phyloP scores from a whole-genome alignment of 2,797 vertebrate species.

The Cossypha polioptera region DNA sequence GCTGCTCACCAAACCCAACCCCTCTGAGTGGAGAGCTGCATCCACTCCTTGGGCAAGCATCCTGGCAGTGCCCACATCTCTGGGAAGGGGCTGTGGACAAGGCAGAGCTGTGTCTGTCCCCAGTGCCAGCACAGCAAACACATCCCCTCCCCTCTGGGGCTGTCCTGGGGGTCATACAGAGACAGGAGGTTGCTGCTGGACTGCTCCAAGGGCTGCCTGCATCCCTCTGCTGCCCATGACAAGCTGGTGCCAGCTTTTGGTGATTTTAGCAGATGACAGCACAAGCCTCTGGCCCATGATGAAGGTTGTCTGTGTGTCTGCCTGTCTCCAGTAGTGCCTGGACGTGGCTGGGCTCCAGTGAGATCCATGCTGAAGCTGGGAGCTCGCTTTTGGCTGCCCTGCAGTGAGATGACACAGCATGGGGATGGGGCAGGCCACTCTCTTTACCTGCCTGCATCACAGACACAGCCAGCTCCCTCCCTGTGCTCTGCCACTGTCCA shows the following conservation, averaged over 20 bases:
- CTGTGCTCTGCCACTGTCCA: not conserved
- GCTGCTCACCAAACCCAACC: not conserved
- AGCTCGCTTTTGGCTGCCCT: not conserved
- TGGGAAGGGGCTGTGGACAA: not conserved
- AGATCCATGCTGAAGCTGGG: not conserved
- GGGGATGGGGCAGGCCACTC: rapidly evolving
- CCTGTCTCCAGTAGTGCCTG: not conserved
- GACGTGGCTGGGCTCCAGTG: not conserved
- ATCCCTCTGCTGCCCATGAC: not conserved
- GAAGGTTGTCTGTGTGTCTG: not conserved
- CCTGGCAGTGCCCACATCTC: not conserved
- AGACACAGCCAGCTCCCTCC: not conserved
- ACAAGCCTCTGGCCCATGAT: not conserved
- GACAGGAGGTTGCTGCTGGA: not conserved
- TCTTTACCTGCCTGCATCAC: not conserved
- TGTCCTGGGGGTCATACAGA: not conserved
- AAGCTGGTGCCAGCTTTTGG: not conserved
- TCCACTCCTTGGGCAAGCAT: rapidly evolving
- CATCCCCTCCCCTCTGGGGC: rapidly evolving
- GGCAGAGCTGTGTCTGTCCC: not conserved
- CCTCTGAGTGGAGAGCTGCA: not conserved
- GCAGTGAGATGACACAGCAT: not conserved
- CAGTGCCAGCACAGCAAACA: rapidly evolving
- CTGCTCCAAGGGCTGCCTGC: not conserved
- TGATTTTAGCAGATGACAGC: not conserved